A percentile compares a stretch with the other conserved stretches of the same genome.
Evolutionary conservation across 1,140 invertebrate species (phyloP).

Genomic region (Sipha flava): DNA sequence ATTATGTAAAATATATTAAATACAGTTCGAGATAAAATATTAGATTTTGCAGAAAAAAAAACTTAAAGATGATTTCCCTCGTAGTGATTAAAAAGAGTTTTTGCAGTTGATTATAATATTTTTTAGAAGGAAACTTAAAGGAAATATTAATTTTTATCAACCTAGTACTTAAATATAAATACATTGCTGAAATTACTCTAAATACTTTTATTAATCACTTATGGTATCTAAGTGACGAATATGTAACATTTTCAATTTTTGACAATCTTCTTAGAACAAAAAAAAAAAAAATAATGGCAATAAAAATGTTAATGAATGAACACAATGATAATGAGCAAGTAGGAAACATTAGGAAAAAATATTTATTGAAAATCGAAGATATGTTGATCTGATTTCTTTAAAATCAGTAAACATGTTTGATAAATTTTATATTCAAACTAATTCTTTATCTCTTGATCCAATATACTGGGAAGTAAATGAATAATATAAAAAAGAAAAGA

Average conservation of each 20-base stretch:
- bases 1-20: no score
- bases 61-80: constrained; percentile 19
- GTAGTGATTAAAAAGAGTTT: no score
- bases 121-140: constrained; percentile 39
- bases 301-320: background rate
- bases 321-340: no score
- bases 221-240: constrained; percentile 40
- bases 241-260: constrained; percentile 40
- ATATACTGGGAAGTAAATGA: background rate
- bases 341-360: no score
- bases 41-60: background rate
- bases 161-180: constrained; percentile 29
- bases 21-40: background rate
- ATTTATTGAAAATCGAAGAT: no score
- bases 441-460: background rate
- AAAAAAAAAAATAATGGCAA: background rate
- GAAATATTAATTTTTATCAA: constrained; percentile 41
- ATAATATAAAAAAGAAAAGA: background rate
- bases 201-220: constrained; percentile 40
- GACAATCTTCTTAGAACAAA: constrained; percentile 37
- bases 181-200: constrained; percentile 34
- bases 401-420: background rate
- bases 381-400: no score
- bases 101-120: no score
- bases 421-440: background rate